A percentile compares a stretch with the other conserved stretches of the same genome.
Conservation (phyloP, 2,113 vertebrate species). For the Heterotilapia buettikoferi region DNA sequence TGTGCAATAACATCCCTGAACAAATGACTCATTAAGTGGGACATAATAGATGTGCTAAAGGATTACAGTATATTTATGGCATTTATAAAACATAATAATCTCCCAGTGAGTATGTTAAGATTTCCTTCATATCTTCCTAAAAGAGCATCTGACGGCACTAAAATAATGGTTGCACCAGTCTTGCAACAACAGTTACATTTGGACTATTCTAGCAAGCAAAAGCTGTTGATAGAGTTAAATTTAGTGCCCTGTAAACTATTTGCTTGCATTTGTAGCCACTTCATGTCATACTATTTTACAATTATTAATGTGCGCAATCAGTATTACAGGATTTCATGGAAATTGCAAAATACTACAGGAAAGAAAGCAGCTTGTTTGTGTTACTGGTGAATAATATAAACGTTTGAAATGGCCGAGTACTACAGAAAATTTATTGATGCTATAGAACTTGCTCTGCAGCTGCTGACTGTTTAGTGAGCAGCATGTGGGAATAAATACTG, state of each 20-base stretch:
- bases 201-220: background rate
- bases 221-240: background rate
- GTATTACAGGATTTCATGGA: background rate
- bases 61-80: background rate
- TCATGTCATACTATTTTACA: background rate
- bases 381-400: conserved; percentile 15
- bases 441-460: conserved; percentile 3
- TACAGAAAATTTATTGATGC: conserved; percentile 14
- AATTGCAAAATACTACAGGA: background rate
- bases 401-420: background rate
- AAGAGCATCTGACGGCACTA: background rate
- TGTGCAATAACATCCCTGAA: background rate
- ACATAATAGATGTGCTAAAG: background rate
- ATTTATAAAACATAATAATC: background rate
- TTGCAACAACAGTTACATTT: background rate
- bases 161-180: background rate
- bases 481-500: background rate
- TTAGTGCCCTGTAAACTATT: background rate
- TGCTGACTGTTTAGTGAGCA: conserved; percentile 10
- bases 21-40: background rate
- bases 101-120: background rate
- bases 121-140: background rate
- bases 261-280: background rate
- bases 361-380: background rate
- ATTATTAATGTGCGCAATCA: background rate